Evolutionary conservation across 2,888 invertebrate species (phyloP).

Genomic region (Keiferia lycopersicella): DNA sequence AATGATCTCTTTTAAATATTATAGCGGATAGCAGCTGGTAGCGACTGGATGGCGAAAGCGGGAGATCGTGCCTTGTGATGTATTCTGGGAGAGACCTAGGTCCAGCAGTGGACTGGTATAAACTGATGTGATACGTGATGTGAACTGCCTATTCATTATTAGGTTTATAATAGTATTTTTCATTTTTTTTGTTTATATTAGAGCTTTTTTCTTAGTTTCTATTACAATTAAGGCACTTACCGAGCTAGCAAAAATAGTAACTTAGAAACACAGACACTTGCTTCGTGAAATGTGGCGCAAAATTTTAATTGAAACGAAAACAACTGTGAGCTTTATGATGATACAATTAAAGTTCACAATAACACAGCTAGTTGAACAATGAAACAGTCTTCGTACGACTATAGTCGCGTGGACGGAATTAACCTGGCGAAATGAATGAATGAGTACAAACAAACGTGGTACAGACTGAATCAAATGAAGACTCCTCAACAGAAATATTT

Average conservation of each 20-base stretch:
- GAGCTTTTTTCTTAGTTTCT: not conserved
- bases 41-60: too few species aligned
- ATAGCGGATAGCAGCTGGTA: too few species aligned
- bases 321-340: not conserved
- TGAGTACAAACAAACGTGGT: conserved; percentile 4
- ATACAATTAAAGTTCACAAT: not conserved
- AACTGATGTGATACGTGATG: too few species aligned
- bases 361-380: not conserved
- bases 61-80: too few species aligned
- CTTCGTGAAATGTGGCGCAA: not conserved
- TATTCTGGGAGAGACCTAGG: too few species aligned
- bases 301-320: not conserved
- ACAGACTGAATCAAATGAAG: not conserved
- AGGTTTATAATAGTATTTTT: not conserved
- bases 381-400: not conserved
- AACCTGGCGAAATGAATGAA: conserved; percentile 15
- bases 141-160: too few species aligned
- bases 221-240: not conserved
- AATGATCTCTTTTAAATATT: too few species aligned
- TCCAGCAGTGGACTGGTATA: too few species aligned
- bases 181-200: not conserved
- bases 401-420: not conserved
- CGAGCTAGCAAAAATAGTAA: not conserved
- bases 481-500: not conserved
- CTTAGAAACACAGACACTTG: not conserved